These are phyloP conservation scores for Tigriopus californicus DNA, from an alignment of 2,888 invertebrate species.

Conservation along the genomic window DNA sequence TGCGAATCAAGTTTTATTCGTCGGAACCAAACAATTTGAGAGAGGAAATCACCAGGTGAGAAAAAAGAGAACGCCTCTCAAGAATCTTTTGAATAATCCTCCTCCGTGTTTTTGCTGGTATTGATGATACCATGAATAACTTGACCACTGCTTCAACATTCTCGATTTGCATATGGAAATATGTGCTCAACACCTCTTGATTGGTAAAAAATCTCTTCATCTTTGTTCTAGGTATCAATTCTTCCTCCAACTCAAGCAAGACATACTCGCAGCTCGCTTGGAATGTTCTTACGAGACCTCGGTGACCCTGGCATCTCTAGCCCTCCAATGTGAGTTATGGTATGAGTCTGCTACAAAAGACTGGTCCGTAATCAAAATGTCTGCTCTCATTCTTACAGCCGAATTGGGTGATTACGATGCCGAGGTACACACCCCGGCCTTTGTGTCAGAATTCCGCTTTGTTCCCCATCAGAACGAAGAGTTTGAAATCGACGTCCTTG, in stretches of 20 bases:
- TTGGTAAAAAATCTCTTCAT: slow-evolving; percentile 6
- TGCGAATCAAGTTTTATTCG: slow-evolving; percentile 96
- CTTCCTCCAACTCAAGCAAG: slow-evolving; percentile 89
- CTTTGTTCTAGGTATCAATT: slow-evolving; percentile 56
- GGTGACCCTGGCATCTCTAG: slow-evolving; percentile 73
- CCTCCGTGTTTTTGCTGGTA: neutral
- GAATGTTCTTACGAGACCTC: slow-evolving; percentile 70
- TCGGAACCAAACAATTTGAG: slow-evolving; percentile 90
- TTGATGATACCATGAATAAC: neutral
- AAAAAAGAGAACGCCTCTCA: neutral
- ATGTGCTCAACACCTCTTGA: neutral
- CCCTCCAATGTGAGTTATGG: slow-evolving; percentile 65
- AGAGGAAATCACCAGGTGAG: slow-evolving; percentile 76
- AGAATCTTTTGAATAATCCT: neutral
- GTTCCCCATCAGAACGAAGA: slow-evolving; percentile 89
- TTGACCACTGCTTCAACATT: neutral
- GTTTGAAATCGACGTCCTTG: slow-evolving; percentile 80
- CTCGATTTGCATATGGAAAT: neutral
- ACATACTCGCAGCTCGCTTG: slow-evolving; percentile 72
- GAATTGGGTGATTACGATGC: slow-evolving; percentile 95
- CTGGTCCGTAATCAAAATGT: neutral
- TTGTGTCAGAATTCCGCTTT: slow-evolving; percentile 94
- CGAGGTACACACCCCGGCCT: slow-evolving; percentile 74
- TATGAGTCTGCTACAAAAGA: neutral
- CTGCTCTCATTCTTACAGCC: slow-evolving; percentile 37